Evolutionary conservation across 1,140 invertebrate species (phyloP), one percentile per base, ranked within the genome.

Genomic region (Papilio helenus): DNA sequence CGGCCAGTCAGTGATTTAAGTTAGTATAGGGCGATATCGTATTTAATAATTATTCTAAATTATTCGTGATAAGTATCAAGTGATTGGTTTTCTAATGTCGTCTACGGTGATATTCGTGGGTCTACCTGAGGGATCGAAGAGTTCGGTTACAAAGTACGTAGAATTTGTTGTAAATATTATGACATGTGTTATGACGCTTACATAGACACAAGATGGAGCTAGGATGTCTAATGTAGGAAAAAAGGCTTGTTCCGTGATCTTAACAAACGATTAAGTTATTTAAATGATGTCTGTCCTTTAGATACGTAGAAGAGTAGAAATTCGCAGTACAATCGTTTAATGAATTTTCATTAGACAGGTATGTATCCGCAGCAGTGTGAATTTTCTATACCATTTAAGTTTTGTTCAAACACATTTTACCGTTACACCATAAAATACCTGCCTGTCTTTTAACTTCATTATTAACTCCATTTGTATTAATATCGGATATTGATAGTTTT

Each of bases 41-140:
- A 83, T 80, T 79, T 46, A 78, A 34, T 80, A 55, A 84, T 80
- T 76, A 76, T 77, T 79, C 44, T 82, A 84, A 84, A 86, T 86
- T 88, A 84, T 83, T 49, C 23, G 85, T 85, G 74, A 84, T 79
- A 83, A 87, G 83, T 86, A 79, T 84, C 79, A 80, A 86, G 80
- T 81, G 68, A 74, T 78, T 73, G 80, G 82, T 80, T 73, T 82
- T 65, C 82, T 78, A 86, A 94, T 94, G 92, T 91, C 92, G 72
- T 94, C 92, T 73, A 93, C 92, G 29, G 76, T 92, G 5, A 91
- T 93, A 65, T 94, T 89, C 46, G 91, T 92, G 55, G 92, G 92
- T 39, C 80, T 93, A 80, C 91, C 88, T 79, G 91, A 94, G 81
- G 86, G 93, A 82, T 91, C 88, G n/a, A 92, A 87, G 80, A 91